These are phyloP conservation scores for Aelia acuminata DNA, from an alignment of 2,888 invertebrate species.

Conservation along the genomic window DNA sequence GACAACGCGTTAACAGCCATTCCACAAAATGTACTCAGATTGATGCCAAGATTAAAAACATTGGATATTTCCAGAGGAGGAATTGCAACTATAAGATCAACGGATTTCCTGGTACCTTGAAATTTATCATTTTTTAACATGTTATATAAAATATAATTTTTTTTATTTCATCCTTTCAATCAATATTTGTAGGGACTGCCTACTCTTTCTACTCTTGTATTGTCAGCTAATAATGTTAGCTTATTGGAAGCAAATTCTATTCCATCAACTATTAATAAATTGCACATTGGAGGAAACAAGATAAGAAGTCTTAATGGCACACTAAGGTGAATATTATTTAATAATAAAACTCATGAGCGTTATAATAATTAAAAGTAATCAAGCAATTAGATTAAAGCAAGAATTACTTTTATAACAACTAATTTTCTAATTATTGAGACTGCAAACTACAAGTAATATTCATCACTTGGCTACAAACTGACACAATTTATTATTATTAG, in stretches of 20 bases:
- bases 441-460: too few relatives aligned
- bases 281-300: slow-evolving; percentile 84
- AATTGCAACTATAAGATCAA: slow-evolving; percentile 80
- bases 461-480: too few relatives aligned
- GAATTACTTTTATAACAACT: too few relatives aligned
- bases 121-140: slow-evolving; percentile 64
- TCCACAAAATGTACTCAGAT: slow-evolving; percentile 82
- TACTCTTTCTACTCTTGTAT: slow-evolving; percentile 78
- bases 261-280: slow-evolving; percentile 77
- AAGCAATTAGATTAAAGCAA: too few relatives aligned
- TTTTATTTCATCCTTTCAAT: neutral
- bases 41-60: slow-evolving; percentile 83
- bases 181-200: slow-evolving; percentile 72
- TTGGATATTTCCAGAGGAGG: slow-evolving; percentile 87
- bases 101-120: slow-evolving; percentile 81
- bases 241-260: slow-evolving; percentile 81
- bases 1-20: slow-evolving; percentile 84
- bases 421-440: neutral
- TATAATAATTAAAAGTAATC: neutral
- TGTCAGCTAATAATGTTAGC: slow-evolving; percentile 83
- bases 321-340: slow-evolving; percentile 71
- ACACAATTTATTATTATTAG: too few relatives aligned
- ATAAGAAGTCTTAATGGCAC: slow-evolving; percentile 83
- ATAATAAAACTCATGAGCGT: neutral
- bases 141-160: neutral